A percentile compares a stretch with the other conserved stretches of the same genome.
These are phyloP conservation scores for Linhomoeus sp. DNA, from an alignment of 2,888 invertebrate species.

Conservation along the genomic window DNA sequence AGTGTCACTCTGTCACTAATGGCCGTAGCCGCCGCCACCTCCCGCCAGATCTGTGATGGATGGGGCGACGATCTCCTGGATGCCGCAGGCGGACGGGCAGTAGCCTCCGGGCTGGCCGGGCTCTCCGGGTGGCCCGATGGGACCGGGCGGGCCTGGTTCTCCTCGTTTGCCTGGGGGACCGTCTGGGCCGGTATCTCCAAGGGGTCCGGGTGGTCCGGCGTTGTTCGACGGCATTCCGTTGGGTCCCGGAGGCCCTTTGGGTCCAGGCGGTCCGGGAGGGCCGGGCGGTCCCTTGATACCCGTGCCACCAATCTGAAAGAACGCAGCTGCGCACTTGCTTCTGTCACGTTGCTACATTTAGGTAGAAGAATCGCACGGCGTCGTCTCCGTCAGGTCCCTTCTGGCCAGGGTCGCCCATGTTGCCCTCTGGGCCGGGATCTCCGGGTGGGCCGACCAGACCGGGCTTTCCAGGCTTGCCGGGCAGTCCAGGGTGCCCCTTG, in stretches of 20 bases:
- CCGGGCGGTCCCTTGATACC: constrained; percentile 24
- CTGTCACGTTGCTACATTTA: background rate
- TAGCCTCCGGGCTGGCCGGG: constrained; percentile 21
- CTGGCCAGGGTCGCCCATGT: constrained; percentile 8
- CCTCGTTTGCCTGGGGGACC: constrained; percentile 19
- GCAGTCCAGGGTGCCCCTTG: constrained; percentile 18
- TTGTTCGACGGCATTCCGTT: constrained; percentile 22
- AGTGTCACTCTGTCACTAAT: no score
- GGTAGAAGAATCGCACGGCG: constrained; percentile 2
- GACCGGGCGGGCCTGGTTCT: constrained; percentile 20
- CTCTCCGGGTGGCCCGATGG: constrained; percentile 23
- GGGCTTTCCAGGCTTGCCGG: constrained; percentile 20
- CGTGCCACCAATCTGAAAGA: constrained; percentile 17
- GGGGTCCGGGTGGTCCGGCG: constrained; percentile 21
- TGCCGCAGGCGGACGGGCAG: constrained; percentile 23
- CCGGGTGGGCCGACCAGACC: constrained; percentile 19
- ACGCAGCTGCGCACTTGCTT: constrained; percentile 9
- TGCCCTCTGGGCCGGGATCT: constrained; percentile 22
- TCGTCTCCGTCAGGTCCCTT: constrained; percentile 25
- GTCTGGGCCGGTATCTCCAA: constrained; percentile 18
- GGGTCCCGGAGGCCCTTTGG: constrained; percentile 15
- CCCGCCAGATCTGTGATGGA: constrained; percentile 11
- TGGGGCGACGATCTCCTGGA: constrained; percentile 24
- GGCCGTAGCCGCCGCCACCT: background rate
- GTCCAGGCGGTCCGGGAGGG: constrained; percentile 17